Percentiles rank a stretch among this genome's conserved stretches.
phyloP scores from a whole-genome alignment of 2,113 vertebrate species.

The Drymodes brunneopygia region DNA sequence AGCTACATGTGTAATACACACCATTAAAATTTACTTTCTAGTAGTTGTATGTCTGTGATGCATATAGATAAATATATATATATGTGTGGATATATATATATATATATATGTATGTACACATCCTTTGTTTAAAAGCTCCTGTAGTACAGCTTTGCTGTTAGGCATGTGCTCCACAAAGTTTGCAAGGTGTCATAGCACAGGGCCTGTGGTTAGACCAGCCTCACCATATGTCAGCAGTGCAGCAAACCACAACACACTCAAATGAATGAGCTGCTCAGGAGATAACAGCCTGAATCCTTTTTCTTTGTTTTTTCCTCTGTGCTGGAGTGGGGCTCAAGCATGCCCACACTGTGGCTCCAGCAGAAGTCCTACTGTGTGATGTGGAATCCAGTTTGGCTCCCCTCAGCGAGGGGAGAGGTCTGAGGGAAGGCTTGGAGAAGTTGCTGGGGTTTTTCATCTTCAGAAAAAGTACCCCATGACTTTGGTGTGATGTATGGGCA shows the following conservation, averaged over 20 bases:
- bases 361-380: background rate
- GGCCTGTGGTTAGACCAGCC: background rate
- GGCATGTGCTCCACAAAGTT: background rate
- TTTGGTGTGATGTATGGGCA: background rate
- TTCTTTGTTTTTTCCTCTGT: background rate
- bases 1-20: background rate
- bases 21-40: background rate
- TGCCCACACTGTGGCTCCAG: background rate
- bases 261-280: background rate
- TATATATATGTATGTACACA: no score
- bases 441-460: background rate
- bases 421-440: background rate
- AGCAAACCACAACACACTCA: background rate
- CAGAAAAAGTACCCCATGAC: background rate
- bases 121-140: background rate
- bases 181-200: background rate
- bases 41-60: fast-evolving
- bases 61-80: background rate
- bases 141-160: background rate
- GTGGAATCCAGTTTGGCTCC: background rate
- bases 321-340: background rate
- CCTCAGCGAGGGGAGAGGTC: background rate
- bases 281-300: background rate
- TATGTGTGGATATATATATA: background rate
- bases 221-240: background rate